These are phyloP conservation scores for Eupithecia vulgata DNA, from an alignment of 2,888 invertebrate species.

Conservation along the genomic window DNA sequence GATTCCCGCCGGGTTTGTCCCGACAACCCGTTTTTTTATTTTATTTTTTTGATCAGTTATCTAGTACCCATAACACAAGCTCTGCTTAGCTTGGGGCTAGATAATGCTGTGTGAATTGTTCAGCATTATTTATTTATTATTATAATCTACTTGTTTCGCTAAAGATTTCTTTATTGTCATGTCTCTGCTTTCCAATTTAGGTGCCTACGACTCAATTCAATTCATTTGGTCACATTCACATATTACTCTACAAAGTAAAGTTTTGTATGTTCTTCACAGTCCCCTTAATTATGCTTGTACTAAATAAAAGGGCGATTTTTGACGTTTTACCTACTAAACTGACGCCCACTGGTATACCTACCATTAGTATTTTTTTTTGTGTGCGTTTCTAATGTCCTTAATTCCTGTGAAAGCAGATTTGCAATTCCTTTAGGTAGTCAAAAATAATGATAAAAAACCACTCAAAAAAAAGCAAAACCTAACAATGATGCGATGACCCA, in stretches of 20 bases:
- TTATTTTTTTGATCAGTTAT: too few species aligned
- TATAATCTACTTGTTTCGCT: too few species aligned
- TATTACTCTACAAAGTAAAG: neutral
- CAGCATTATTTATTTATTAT: too few species aligned
- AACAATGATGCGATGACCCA: neutral
- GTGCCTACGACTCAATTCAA: neutral
- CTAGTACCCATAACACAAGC: too few species aligned
- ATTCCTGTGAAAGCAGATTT: too few species aligned
- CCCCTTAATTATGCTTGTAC: neutral
- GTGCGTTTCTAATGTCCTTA: too few species aligned
- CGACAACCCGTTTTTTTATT: too few species aligned
- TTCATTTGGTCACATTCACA: constrained; percentile 2
- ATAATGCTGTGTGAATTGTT: too few species aligned
- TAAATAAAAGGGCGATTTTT: neutral
- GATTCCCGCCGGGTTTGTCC: too few species aligned
- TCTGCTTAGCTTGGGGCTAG: too few species aligned
- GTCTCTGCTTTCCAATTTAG: neutral
- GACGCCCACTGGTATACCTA: neutral
- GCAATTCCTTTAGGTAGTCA: neutral
- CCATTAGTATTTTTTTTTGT: neutral
- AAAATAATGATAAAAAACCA: neutral
- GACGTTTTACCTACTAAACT: neutral
- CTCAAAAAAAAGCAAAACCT: too few species aligned
- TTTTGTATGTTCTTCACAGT: neutral
- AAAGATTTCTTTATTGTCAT: neutral